These are phyloP conservation scores for Drosophila eohydei DNA, from an alignment of 2,888 invertebrate species.

Conservation along the genomic window DNA sequence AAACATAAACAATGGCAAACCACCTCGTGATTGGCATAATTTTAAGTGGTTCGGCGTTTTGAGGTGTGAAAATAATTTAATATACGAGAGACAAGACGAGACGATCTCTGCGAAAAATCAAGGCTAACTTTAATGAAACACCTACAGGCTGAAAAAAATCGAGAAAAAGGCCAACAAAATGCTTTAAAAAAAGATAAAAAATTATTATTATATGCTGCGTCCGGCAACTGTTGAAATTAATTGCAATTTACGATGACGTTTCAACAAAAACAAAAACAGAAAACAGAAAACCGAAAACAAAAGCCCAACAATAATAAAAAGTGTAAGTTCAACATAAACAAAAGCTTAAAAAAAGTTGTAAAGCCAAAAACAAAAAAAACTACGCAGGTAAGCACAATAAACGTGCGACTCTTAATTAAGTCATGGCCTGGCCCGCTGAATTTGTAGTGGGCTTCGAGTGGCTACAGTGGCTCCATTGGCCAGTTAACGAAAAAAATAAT, in stretches of 20 bases:
- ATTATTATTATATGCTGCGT: constrained; percentile 54
- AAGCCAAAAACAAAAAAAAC: constrained; percentile 60
- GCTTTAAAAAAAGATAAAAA: constrained; percentile 24
- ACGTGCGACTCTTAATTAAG: constrained; percentile 79
- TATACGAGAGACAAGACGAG: constrained; percentile 51
- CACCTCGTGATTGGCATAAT: constrained; percentile 75
- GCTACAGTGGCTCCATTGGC: constrained; percentile 64
- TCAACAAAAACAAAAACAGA: constrained; percentile 68
- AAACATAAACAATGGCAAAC: constrained; percentile 41
- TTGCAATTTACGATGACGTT: constrained; percentile 82
- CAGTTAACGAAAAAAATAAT: constrained; percentile 35
- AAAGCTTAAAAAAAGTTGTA: constrained; percentile 54
- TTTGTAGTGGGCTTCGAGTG: constrained; percentile 73
- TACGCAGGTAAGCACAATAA: constrained; percentile 80
- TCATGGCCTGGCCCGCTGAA: constrained; percentile 67
- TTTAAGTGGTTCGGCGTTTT: constrained; percentile 66
- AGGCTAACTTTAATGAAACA: constrained; percentile 79
- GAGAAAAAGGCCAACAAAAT: constrained; percentile 10
- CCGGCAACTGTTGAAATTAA: constrained; percentile 75
- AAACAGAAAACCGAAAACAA: constrained; percentile 16
- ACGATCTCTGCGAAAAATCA: constrained; percentile 53
- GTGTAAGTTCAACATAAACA: constrained; percentile 67
- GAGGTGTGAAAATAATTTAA: constrained; percentile 79
- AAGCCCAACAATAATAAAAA: constrained; percentile 35
- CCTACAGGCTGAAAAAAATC: constrained; percentile 65